Conservation (phyloP, 2,888 invertebrate species). For the Rhingia rostrata region DNA sequence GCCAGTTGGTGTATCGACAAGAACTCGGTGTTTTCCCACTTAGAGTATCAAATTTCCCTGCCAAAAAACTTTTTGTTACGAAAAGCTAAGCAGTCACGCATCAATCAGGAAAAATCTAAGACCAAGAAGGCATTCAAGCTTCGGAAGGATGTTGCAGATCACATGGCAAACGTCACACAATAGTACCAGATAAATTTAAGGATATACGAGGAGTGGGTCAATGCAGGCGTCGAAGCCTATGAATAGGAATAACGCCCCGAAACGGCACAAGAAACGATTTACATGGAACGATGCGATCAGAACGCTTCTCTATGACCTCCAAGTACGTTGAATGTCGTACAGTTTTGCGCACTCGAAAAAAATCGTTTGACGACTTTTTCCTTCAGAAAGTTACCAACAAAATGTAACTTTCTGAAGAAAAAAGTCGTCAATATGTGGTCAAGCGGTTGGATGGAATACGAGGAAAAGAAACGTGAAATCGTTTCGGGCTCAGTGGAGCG, state of each 20-base stretch:
- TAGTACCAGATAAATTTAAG: conserved; percentile 89
- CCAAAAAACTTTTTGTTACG: conserved; percentile 84
- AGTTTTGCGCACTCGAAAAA: conserved; percentile 82
- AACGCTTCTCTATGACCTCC: conserved; percentile 80
- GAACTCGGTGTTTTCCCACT: conserved; percentile 84
- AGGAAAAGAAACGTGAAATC: conserved; percentile 81
- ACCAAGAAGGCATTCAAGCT: conserved; percentile 85
- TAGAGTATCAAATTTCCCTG: conserved; percentile 83
- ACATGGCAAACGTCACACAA: conserved; percentile 89
- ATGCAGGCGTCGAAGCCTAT: conserved; percentile 75
- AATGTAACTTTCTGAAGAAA: conserved; percentile 83
- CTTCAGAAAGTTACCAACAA: no score
- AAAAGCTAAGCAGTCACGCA: conserved; percentile 83
- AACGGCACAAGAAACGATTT: conserved; percentile 82
- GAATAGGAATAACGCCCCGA: conserved; percentile 79
- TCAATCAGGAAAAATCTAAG: conserved; percentile 84
- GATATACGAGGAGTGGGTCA: conserved; percentile 85
- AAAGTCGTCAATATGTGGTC: conserved; percentile 85
- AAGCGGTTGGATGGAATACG: conserved; percentile 84
- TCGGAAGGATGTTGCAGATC: conserved; percentile 87
- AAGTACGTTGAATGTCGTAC: conserved; percentile 82
- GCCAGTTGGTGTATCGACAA: conserved; percentile 84
- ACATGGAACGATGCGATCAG: conserved; percentile 80
- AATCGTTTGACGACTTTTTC: conserved; percentile 83
- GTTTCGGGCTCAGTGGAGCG: no score